phyloP scores from a whole-genome alignment of 2,113 vertebrate species.

The Kryptolebias marmoratus region DNA sequence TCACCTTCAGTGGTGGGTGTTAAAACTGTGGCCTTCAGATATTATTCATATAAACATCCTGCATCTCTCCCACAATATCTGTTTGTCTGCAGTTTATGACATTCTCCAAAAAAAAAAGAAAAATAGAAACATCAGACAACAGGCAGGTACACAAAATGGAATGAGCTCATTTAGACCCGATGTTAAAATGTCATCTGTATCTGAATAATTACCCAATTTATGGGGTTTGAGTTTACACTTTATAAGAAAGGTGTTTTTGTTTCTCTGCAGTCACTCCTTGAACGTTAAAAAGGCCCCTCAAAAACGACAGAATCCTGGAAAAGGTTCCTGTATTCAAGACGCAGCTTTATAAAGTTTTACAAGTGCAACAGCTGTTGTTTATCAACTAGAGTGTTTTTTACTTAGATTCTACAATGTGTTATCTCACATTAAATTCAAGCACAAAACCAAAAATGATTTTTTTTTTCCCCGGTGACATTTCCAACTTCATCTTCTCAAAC shows the following conservation, averaged over 20 bases:
- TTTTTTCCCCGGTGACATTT: neutral
- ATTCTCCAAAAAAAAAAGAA: neutral
- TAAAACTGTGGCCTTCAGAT: too few relatives aligned
- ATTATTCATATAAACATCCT: too few relatives aligned
- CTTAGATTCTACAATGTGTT: neutral
- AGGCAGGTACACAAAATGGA: neutral
- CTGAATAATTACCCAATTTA: slow-evolving; percentile 15
- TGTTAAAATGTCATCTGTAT: slow-evolving; percentile 10
- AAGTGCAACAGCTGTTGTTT: neutral
- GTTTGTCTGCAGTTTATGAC: neutral
- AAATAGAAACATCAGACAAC: neutral
- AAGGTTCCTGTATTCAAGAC: too few relatives aligned
- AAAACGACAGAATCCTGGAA: too few relatives aligned
- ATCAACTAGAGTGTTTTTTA: neutral
- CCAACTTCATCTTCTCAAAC: slow-evolving; percentile 1
- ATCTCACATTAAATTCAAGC: neutral
- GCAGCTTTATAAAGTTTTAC: neutral
- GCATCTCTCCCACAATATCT: too few relatives aligned
- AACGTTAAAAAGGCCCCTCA: neutral
- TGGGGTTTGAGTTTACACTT: slow-evolving; percentile 10
- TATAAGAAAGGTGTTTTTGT: neutral
- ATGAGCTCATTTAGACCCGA: neutral
- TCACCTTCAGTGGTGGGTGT: too few relatives aligned
- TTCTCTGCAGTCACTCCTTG: neutral
- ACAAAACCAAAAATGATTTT: neutral